Evolutionary conservation across 2,888 invertebrate genomes (phyloP), one percentile per base, ranked within the genome.

Genomic region (Listrodromus nycthemerus): DNA sequence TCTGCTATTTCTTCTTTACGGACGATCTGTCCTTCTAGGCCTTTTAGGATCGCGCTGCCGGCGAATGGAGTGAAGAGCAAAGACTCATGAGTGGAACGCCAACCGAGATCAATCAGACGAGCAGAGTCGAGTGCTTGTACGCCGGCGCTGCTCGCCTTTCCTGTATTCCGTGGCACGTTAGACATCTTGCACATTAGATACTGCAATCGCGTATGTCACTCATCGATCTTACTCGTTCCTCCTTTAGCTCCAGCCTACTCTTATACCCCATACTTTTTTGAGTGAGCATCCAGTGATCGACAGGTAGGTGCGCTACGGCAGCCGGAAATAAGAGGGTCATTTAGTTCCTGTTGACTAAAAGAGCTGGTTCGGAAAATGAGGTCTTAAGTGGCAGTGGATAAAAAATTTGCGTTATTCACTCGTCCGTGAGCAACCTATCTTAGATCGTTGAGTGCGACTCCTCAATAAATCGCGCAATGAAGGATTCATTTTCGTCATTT

Each of bases 141-240:
- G 73, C 41, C 21, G 21, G 69, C 74, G 80, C 37, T 58, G 83
- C 55, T 80, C 78, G 69, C 73, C 71, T 73, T 73, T 45, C n/a
- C 58, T 45, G 58, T 16, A 2, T 27, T 55, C 67, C 63, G 73
- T 63, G 65, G 55, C 71, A 65, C 70, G 58, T 58, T 58, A 27
- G 45, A 41, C 58, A 73, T 55, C 71, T 61, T 10, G 19, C 52
- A 70, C 69, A 19, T 70, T 70, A 24, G 77, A 61, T 67, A 80
- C 83, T 73, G 63, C 69, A 67, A 77, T 81, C 84, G 74, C 70
- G 84, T 81, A 78, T 84, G 81, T 81, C 81, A 84, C 84, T 84
- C 81, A 84, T 84, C 81, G 84, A 84, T 84, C 81, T 84, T 81
- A 78, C 81, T 80, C 81, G 55, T 70, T 78, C 81, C 78, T 81